Base-by-base conservation (phyloP, 2,888 invertebrate species). In the Xanthorhoe designata region DNA sequence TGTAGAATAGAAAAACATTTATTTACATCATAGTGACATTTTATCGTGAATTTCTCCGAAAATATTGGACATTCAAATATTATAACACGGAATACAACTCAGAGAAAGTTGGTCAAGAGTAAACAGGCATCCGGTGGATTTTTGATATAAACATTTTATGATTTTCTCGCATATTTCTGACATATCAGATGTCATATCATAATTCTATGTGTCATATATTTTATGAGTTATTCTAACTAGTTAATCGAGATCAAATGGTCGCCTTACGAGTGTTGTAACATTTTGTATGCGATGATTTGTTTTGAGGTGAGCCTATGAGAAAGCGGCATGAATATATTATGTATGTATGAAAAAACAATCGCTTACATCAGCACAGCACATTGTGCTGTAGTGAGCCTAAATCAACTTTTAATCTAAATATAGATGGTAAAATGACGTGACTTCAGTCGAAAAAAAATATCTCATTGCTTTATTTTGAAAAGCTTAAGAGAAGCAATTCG, bases 71-170 rank as follows among this genome's bases (percentile, higher is more conserved):
- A 73, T 72, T 66, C 75, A 81, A 78, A 78, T 79, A 73, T 73
- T 68, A 61, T 59, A 63, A 86, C 85, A 85, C 61, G 80, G 73
- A 74, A 78, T 70, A 71, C 67, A 70, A 74, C 79, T 82, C 71
- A 56, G 59, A 61, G 71, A 72, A 82, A 75, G 70, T 81, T 77
- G 84, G 85, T 80, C 85, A 84, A 79, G 81, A 80, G 61, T 75
- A 73, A 60, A 61, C 61, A 60, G 62, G 72, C 74, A 72, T 75
- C 68, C 70, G 69, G 69, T 63, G 67, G 71, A 75, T 72, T 74
- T 72, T 71, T 60, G 4, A 45, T 66, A 70, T 72, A 59, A 64
- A 61, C 52, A 0, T 59, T 66, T 51, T 64, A 38, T 47, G 51
- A 18, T 58, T 60, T 57, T 38, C 24, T 42, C 38, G 15, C 35